Evolutionary conservation across 1,140 invertebrate species (phyloP).

Genomic region (Holotrichia oblita): DNA sequence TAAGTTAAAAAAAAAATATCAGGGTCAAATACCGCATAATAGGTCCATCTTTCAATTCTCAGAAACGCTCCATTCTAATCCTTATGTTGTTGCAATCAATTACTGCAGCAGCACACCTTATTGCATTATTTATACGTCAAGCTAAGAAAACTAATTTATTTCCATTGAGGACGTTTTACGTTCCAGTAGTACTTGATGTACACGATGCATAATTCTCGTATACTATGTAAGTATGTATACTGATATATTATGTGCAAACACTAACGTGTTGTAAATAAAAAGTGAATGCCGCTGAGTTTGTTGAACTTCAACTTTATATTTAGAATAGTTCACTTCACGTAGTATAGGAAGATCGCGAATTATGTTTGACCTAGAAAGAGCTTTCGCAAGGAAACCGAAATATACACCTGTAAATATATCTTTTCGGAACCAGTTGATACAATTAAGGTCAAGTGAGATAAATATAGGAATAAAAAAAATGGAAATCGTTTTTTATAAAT

Average conservation of each 20-base stretch:
- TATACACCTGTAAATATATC: background rate
- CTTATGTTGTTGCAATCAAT: background rate
- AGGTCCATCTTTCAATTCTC: too few species aligned
- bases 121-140: background rate
- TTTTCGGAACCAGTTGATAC: background rate
- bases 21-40: too few species aligned
- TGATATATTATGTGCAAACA: background rate
- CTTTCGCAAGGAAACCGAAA: background rate
- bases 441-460: too few species aligned
- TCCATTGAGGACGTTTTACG: background rate
- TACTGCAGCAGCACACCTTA: too few species aligned
- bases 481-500: too few species aligned
- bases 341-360: background rate
- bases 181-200: background rate
- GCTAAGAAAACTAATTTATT: background rate
- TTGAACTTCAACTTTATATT: constrained; percentile 8
- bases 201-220: too few species aligned
- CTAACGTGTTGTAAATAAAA: background rate
- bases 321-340: background rate
- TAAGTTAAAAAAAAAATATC: too few species aligned
- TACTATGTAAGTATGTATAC: background rate
- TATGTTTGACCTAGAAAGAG: background rate
- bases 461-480: too few species aligned
- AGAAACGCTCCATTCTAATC: background rate
- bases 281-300: constrained; percentile 20